Base-by-base conservation (phyloP, 2,888 invertebrate species). In the Drosophila mayaguana region DNA sequence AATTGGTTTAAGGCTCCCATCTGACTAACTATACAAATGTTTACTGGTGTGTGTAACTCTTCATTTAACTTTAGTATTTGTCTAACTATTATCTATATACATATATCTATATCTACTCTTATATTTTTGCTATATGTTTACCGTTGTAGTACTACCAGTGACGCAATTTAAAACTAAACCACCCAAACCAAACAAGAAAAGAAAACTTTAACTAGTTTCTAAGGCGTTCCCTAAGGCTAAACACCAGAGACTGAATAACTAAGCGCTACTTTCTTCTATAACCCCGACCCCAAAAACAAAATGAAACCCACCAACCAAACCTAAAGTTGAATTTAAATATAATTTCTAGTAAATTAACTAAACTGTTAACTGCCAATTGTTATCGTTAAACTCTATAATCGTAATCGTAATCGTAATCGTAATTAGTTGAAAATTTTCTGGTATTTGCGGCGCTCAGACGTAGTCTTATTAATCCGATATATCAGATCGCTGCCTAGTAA, bases 121-220 rank as follows among this genome's bases (percentile, higher is more conserved):
- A 60, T 64, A 55, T 65, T 65, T 76, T 61, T 78, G 72, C 82
- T 72, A 84, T 85, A 84, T 85, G 77, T 88, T 88, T 85, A 88
- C 85, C 88, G 66, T 88, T 85, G 83, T 85, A 85, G 88, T 85
- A 88, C 83, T 81, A 82, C 88, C 85, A 85, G 75, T 83, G 85
- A 87, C 81, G 88, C 88, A 85, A 83, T 88, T 80, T 81, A 85
- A 85, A 82, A 84, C 87, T 85, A 88, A 85, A 87, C 77, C 80
- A 72, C 75, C 83, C 83, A 81, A 88, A 78, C 81, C 78, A 78
- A 78, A 83, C 75, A 84, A 87, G 79, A 83, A 78, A 82, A 72
- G 63, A 81, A 80, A 80, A 81, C 85, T 75, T 86, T 83, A 72
- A 85, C 55, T 81, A 78, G 78, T 77, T 80, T 80, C 63, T 75